Evolutionary conservation across 2,888 invertebrate genomes (phyloP), one percentile per base, ranked within the genome.

Genomic region (Eucriotettix oculatus): DNA sequence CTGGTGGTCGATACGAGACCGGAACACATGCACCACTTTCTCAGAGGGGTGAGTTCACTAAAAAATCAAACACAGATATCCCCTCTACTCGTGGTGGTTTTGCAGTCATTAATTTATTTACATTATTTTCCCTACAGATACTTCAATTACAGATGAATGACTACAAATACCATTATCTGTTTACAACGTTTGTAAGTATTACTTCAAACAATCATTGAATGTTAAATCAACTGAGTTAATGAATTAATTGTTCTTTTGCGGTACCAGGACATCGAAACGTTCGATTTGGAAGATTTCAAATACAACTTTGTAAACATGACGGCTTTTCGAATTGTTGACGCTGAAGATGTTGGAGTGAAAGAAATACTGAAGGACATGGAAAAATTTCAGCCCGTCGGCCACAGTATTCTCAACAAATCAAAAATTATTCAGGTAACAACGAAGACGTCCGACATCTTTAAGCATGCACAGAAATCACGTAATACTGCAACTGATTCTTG

Each of bases 111-210:
- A 12, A 48, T 48, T 48, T 9, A 48, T 48, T 14, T 44, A 12
- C 2, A 48, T 48, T 48, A 48, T 12, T 48, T 48, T 48, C 65
- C 67, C 75, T 75, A 16, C 76, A 89, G 88, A 86, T 88, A 64
- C 74, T 88, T 60, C 84, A 87, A 70, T 78, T 89, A 16, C 86
- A 87, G 75, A 89, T 90, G 89, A 86, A 87, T 71, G 87, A 88
- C 70, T 87, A 87, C 74, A 86, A 86, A 71, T 89, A 87, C 70
- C 89, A 90, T 72, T 90, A 87, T 73, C 77, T 89, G 63, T 87
- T 90, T 68, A 87, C 87, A 40, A 84, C 85, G 57, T 81, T 85
- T 70, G 79, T 79, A 71, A 76, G 77, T 75, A 68, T 56, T n/a
- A 42, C 43, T 14, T 42, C 48, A 43, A 43, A 57, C 14, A 5